Base-by-base conservation (phyloP, 2,888 invertebrate species). In the Esperia sulphurella region DNA sequence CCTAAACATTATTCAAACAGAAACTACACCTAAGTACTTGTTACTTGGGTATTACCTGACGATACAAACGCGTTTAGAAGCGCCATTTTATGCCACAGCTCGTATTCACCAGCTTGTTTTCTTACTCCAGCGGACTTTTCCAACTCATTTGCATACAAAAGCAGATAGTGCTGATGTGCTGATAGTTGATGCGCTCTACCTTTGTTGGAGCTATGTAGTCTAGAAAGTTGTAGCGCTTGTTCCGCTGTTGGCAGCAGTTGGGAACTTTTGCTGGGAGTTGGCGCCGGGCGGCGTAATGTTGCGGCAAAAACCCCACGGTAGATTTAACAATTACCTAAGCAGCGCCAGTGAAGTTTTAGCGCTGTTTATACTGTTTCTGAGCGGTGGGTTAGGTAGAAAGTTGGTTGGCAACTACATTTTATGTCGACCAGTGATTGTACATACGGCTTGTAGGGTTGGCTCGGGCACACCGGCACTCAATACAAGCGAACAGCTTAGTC, bases 141-240 rank as follows among this genome's bases (percentile, higher is more conserved):
- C 80, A 83, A 87, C 88, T 89, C 88, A 89, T 89, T 88, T 88
- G 85, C 84, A 88, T 88, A 81, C 80, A 79, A 88, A 85, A 88
- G 88, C 86, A 88, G 89, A 89, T 89, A 89, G 81, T 74, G 78
- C 65, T 78, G 88, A 88, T 88, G 83, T 68, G 65, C 58, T 63
- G 68, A 68, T 63, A 60, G 9, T 33, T 21, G 21, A 21, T 21
- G 21, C 21, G 21, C 59, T 76, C 65, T 81, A 84, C 88, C 87
- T 88, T 87, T 88, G 87, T 88, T 82, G 81, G 75, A 75, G 71
- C 75, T 73, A 79, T 76, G 72, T 75, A 82, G 86, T 86, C 86
- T 86, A 83, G 68, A 78, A 79, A 79, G 79, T 80, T 77, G 63
- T 61, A 57, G 71, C 58, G 58, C 63, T 51, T 72, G 74, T 78